Base-by-base conservation (phyloP, 2,113 vertebrate species). In the Rhinolophus ferrumequinum region DNA sequence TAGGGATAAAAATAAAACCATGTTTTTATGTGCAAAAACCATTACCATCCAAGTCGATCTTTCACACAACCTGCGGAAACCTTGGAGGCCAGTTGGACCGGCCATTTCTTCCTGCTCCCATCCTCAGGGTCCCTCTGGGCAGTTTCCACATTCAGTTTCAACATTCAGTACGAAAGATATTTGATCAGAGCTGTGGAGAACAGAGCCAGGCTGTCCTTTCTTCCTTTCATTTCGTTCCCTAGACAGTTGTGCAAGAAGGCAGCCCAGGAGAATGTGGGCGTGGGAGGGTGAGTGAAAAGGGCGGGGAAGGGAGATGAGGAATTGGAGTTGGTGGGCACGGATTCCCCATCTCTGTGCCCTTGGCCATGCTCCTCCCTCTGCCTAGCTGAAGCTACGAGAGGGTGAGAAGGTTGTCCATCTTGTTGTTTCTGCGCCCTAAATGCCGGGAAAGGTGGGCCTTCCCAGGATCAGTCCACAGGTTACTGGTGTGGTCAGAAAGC, bases 1-100 rank as follows among this genome's bases (percentile, higher is more conserved):
- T 81, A 62, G 58, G 64, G 47, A 52, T 66, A 91, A 72, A 88
- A 88, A 28, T n/a, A 86, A 89, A 89, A n/a, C 10, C 35, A 80
- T 8, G 33, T 26, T 84, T 70, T 94, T 38, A 66, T 14, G 30
- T 69, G 15, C 10, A 70, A 72, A 77, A 66, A 33, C 7, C 5
- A 47, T 72, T n/a, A 58, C 56, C 15, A 11, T 13, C 47, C 14
- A 44, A 47, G 64, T 77, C 15, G 2, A 38, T 30, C 26, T 84
- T 66, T 72, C 54, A 54, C 35, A 64, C 26, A 47, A 56, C 5
- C 80, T 5, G 62, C 73, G 54, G 52, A 82, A 75, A 26, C 54
- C 38, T 64, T 22, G 9, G 76, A 22, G 28, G n/a, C 24, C 84
- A 72, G 70, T 69, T 8, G 2, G 0, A 73, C 3, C 9, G 1